A percentile compares a stretch with the other conserved stretches of the same genome.
Evolutionary conservation across 2,797 vertebrate genomes (phyloP).

Genomic region (Liasis olivaceus): DNA sequence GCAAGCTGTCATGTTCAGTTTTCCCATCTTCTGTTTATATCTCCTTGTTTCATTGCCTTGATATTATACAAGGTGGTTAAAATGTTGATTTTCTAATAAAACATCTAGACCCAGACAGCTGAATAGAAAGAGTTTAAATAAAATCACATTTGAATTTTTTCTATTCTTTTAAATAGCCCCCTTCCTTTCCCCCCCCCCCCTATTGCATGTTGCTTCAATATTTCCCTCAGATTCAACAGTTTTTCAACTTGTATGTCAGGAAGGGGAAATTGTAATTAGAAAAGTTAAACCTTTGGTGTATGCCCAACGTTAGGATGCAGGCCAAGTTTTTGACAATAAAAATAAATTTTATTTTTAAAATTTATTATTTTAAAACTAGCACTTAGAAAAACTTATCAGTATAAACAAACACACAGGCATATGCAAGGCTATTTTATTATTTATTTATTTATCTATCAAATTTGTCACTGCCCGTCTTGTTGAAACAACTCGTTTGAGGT

Average conservation of each 20-base stretch:
- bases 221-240: not conserved
- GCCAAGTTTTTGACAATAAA: not conserved
- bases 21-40: not conserved
- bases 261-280: not conserved
- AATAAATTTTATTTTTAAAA: not conserved
- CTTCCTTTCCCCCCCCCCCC: too few species aligned
- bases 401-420: not conserved
- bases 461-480: too few species aligned
- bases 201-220: not conserved
- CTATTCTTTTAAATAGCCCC: not conserved
- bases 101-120: not conserved
- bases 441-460: too few species aligned
- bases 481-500: not conserved
- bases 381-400: not conserved
- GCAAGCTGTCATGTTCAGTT: not conserved
- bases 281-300: not conserved
- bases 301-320: not conserved
- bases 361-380: not conserved
- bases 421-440: not conserved
- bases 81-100: not conserved
- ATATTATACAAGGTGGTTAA: not conserved
- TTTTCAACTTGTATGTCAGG: not conserved
- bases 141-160: not conserved
- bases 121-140: not conserved
- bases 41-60: not conserved